Evolutionary conservation across 1,140 invertebrate genomes (phyloP).

Genomic region (Meteorus sp.): DNA sequence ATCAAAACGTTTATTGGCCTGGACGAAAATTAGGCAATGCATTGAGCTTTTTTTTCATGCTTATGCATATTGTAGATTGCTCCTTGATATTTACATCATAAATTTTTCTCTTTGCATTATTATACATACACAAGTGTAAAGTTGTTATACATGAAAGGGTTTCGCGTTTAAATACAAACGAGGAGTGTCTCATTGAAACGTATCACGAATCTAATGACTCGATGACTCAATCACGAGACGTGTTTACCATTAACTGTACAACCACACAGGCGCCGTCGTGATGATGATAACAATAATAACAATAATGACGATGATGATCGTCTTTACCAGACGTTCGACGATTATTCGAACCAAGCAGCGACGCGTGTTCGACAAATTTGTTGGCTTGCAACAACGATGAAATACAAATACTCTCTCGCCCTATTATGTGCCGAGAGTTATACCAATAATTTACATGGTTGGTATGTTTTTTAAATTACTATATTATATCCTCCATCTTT

Average conservation of each 20-base stretch:
- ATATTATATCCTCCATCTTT: no score
- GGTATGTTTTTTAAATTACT: no score
- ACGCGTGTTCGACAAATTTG: slow-evolving; percentile 11
- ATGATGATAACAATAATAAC: neutral
- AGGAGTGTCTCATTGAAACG: slow-evolving; percentile 24
- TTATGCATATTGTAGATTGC: no score
- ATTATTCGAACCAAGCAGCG: neutral
- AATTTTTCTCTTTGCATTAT: no score
- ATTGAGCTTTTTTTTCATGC: no score
- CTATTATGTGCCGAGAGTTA: no score
- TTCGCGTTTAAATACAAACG: slow-evolving; percentile 3
- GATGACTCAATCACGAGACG: slow-evolving; percentile 47
- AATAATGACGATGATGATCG: neutral
- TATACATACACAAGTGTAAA: neutral
- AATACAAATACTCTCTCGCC: neutral
- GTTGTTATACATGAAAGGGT: no score
- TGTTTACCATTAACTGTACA: slow-evolving; percentile 16
- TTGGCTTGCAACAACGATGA: neutral
- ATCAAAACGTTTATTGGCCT: neutral
- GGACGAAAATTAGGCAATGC: neutral
- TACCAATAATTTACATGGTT: no score
- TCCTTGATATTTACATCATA: no score
- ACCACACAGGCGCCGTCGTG: slow-evolving; percentile 23
- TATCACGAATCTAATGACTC: slow-evolving; percentile 36
- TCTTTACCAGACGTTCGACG: neutral